Evolutionary conservation across 2,797 vertebrate species (phyloP).

Genomic region (Lutjanus argentimaculatus): DNA sequence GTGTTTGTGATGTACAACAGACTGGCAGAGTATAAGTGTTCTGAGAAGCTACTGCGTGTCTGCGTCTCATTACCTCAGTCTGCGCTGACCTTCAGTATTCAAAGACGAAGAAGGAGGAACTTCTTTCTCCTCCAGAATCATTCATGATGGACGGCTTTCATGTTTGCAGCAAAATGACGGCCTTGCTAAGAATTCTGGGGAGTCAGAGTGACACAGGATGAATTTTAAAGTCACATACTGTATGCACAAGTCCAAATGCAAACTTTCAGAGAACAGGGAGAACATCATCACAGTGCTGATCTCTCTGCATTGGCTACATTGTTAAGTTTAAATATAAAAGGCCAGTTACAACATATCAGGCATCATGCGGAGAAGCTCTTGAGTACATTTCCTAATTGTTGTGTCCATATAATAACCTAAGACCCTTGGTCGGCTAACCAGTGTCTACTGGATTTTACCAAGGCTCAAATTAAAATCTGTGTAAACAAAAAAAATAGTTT

Average conservation of each 20-base stretch:
- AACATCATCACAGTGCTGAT: not conserved
- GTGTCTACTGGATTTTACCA: not conserved
- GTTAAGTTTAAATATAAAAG: slow-evolving; percentile 4
- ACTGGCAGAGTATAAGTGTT: slow-evolving; percentile 17
- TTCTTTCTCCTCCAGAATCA: slow-evolving; percentile 62
- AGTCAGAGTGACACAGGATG: slow-evolving; percentile 44
- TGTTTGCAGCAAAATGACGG: slow-evolving; percentile 52
- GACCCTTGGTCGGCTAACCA: not conserved
- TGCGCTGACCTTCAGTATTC: slow-evolving; percentile 60
- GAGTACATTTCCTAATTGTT: not conserved
- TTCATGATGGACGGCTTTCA: slow-evolving; percentile 72
- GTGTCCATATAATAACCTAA: not conserved
- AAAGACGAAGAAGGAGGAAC: slow-evolving; percentile 53
- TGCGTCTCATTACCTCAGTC: slow-evolving; percentile 60
- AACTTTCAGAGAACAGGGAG: not conserved
- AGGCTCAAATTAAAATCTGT: not conserved
- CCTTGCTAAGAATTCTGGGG: slow-evolving; percentile 50
- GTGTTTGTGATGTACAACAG: slow-evolving; percentile 46
- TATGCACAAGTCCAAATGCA: slow-evolving; percentile 14
- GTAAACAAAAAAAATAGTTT: too few species aligned
- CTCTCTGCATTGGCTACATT: not conserved
- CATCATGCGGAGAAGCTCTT: not conserved
- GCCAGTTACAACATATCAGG: not conserved
- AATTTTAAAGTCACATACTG: slow-evolving; percentile 36
- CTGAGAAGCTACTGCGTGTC: slow-evolving; percentile 47